Conservation (phyloP, 2,797 vertebrate species). For the Miichthys miiuy region DNA sequence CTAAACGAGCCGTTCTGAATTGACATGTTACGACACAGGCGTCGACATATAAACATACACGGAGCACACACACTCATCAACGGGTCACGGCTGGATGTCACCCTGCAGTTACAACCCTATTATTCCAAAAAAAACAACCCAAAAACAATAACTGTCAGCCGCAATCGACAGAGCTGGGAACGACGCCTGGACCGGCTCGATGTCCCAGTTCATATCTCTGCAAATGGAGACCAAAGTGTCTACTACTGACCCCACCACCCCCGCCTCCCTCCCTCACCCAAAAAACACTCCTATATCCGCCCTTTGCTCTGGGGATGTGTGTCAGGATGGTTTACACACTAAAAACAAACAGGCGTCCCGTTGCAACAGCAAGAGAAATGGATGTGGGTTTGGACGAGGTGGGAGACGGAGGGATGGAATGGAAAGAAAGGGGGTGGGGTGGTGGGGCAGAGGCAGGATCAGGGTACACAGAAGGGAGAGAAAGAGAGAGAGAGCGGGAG, state of each 20-base stretch:
- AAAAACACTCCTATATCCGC: slow-evolving; percentile 55
- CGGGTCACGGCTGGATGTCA: slow-evolving; percentile 16
- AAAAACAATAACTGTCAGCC: slow-evolving; percentile 72
- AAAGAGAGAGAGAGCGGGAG: slow-evolving; percentile 15
- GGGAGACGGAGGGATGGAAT: slow-evolving; percentile 28
- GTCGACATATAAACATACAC: slow-evolving; percentile 29
- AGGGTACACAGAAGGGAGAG: slow-evolving; percentile 16
- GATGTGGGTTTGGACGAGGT: slow-evolving; percentile 73
- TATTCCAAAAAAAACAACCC: slow-evolving; percentile 52
- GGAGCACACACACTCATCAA: slow-evolving; percentile 21
- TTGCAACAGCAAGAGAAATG: slow-evolving; percentile 71
- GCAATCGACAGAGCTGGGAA: slow-evolving; percentile 55
- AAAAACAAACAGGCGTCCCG: slow-evolving; percentile 77
- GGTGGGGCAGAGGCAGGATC: slow-evolving; percentile 2
- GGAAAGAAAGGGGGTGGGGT: slow-evolving; percentile 14
- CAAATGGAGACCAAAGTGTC: slow-evolving; percentile 52
- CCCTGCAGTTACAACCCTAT: slow-evolving; percentile 50
- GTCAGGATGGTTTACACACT: slow-evolving; percentile 74
- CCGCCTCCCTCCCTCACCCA: background rate
- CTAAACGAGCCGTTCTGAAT: slow-evolving; percentile 38
- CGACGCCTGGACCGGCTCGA: slow-evolving; percentile 42
- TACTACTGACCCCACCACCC: slow-evolving; percentile 10
- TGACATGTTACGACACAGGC: slow-evolving; percentile 42
- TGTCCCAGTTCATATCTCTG: slow-evolving; percentile 43
- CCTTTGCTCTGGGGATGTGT: slow-evolving; percentile 64